Base-by-base conservation (phyloP, 2,113 vertebrate genomes). In the Daubentonia madagascariensis region DNA sequence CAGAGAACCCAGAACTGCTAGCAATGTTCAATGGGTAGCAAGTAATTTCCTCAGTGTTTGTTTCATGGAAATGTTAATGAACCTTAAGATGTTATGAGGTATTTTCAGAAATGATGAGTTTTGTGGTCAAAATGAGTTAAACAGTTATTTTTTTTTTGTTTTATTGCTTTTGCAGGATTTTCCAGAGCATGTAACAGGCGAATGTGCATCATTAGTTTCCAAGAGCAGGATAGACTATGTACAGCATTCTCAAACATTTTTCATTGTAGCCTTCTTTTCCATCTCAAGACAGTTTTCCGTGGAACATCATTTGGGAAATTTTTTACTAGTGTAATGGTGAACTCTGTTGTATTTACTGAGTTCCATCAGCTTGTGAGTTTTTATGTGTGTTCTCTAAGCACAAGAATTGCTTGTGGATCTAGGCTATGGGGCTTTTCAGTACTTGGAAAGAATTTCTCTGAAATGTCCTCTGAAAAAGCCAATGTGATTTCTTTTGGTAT, bases 71-170 rank as follows among this genome's bases (percentile, higher is more conserved):
- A 91, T 63, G 1, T 43, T 75, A 79, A 79, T 7, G 40, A 68
- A 78, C 6, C 7, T 72, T 43, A 17, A 91, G 45, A 52, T 13
- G 17, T 63, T 37, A 52, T 52, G 37, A 91, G 43, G 1, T 92
- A 89, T 90, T 87, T 83, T 96, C 57, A 30, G 86, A 93, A 91
- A 88, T 59, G 61, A 90, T 25, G 30, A 45, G 25, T 79, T 95
- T 61, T 81, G 17, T 87, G 52, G 79, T 76, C 57, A 72, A 57
- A 68, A 65, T 75, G 65, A 81, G 8, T 11, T 68, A 75, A 35
- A 13, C 8, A 73, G 32, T 25, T 85, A 75, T 76, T 50, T 7
- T 30, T 35, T 25, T 16, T 84, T n/a, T 30, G 2, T 50, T 9
- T 57, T 59, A 54, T 18, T 80, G n/a, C 32, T 76, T 85, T 84